These are phyloP conservation scores for Cyphotilapia sp. DNA, from an alignment of 2,113 vertebrate genomes.

Conservation along the genomic window DNA sequence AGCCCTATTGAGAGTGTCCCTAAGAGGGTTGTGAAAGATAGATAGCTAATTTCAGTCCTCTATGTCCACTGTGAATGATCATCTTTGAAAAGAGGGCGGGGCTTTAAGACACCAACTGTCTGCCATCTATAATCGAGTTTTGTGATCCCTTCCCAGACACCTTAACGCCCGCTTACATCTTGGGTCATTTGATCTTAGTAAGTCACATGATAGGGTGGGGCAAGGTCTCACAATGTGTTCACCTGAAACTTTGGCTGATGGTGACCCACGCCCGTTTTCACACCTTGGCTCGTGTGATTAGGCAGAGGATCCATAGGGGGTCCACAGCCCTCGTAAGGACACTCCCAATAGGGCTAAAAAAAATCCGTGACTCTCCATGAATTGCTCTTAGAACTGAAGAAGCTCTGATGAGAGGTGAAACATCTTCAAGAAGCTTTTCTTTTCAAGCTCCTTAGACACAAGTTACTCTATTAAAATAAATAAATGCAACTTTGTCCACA, in stretches of 20 bases:
- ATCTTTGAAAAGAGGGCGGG: not conserved
- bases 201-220: not conserved
- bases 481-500: not conserved
- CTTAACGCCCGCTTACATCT: not conserved
- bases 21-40: not conserved
- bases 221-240: not conserved
- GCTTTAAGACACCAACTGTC: not conserved
- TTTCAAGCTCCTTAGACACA: not conserved
- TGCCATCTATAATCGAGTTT: not conserved
- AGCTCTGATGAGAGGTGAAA: not conserved
- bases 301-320: not conserved
- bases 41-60: not conserved
- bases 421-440: not conserved
- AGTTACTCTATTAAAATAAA: not conserved
- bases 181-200: not conserved
- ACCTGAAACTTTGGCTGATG: not conserved
- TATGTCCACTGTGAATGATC: not conserved
- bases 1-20: not conserved
- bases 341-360: not conserved
- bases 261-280: not conserved
- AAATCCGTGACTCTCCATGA: not conserved
- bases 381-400: not conserved
- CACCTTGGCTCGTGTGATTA: not conserved
- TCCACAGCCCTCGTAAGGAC: not conserved
- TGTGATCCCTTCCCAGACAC: not conserved